phyloP scores from a whole-genome alignment of 2,797 vertebrate species.

The Periparus ater region DNA sequence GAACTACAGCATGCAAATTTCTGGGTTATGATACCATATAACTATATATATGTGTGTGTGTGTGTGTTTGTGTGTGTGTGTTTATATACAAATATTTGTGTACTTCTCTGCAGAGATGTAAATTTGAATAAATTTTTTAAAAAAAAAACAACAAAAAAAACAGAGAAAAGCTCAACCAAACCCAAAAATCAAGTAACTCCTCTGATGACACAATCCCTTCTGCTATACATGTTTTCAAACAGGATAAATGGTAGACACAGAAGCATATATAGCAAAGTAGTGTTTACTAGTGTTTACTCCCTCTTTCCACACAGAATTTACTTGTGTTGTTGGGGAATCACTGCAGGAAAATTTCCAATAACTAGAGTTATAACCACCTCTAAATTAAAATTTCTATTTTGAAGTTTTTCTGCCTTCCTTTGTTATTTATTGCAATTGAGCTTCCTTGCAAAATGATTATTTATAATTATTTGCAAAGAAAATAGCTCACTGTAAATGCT shows the following conservation, averaged over 20 bases:
- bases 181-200: background rate
- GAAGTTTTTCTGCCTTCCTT: background rate
- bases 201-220: background rate
- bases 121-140: background rate
- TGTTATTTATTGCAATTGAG: background rate
- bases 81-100: background rate
- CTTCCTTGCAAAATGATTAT: background rate
- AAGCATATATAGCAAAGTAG: background rate
- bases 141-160: fast-evolving
- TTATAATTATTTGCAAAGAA: background rate
- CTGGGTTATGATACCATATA: background rate
- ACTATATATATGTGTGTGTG: fast-evolving
- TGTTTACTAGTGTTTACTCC: background rate
- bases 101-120: background rate
- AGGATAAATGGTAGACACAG: background rate
- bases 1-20: background rate
- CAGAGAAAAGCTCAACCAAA: background rate
- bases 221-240: background rate
- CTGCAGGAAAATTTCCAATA: background rate
- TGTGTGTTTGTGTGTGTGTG: background rate
- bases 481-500: background rate
- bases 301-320: background rate
- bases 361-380: background rate
- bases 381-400: background rate
- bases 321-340: background rate